These are phyloP conservation scores for Drosophila villosipedis DNA, from an alignment of 2,888 invertebrate genomes.

Conservation along the genomic window DNA sequence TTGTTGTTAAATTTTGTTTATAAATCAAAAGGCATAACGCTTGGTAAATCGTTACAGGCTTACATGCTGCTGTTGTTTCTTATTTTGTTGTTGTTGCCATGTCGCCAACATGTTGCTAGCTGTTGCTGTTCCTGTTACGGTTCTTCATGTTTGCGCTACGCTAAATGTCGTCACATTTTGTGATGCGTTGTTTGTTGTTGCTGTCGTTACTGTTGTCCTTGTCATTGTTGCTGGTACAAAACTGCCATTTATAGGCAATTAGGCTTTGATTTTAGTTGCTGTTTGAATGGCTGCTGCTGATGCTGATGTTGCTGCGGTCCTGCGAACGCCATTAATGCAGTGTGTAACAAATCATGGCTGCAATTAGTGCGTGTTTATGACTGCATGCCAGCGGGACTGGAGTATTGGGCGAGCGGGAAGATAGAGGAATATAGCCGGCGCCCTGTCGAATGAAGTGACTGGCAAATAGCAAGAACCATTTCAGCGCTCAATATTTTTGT, in stretches of 20 bases:
- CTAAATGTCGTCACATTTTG: conserved; percentile 79
- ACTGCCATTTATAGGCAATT: conserved; percentile 82
- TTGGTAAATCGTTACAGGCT: conserved; percentile 42
- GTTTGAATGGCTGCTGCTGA: conserved; percentile 56
- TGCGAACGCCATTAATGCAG: conserved; percentile 74
- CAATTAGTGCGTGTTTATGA: conserved; percentile 83
- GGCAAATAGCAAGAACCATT: conserved; percentile 57
- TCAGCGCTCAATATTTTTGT: conserved; percentile 71
- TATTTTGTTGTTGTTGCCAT: conserved; percentile 20
- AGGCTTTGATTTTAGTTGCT: conserved; percentile 71
- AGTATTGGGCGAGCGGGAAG: background rate
- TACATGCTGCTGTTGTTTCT: conserved; percentile 31
- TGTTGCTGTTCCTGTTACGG: conserved; percentile 32
- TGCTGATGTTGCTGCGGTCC: conserved; percentile 52
- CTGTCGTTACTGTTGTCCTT: conserved; percentile 20
- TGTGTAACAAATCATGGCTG: conserved; percentile 80
- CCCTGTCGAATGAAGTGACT: conserved; percentile 17
- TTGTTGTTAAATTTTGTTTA: conserved; percentile 78
- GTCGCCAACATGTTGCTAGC: conserved; percentile 35
- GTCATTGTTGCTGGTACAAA: conserved; percentile 54
- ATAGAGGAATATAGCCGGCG: background rate
- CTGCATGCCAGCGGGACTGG: conserved; percentile 60
- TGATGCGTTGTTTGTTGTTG: conserved; percentile 17
- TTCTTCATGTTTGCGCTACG: conserved; percentile 63
- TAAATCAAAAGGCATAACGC: conserved; percentile 75